These are phyloP conservation scores for Scolanthus callimorphus DNA, from an alignment of 92 coral and sea anemone genomes.

Conservation along the genomic window DNA sequence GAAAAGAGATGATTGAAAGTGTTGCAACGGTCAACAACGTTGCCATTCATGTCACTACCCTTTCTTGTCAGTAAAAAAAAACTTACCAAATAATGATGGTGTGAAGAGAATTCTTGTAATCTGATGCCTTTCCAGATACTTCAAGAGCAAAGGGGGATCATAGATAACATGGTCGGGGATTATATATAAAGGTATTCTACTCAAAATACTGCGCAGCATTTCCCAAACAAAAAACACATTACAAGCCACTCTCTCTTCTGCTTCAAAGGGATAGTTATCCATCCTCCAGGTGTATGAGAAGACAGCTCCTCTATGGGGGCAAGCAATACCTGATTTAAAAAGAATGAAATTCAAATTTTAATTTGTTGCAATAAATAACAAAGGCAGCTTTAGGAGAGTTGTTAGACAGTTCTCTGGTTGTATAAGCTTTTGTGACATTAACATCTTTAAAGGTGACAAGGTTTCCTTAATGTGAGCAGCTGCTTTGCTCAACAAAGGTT, in stretches of 20 bases:
- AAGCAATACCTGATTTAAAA: constrained; percentile 63
- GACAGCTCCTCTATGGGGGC: constrained; percentile 87
- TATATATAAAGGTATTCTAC: constrained; percentile 61
- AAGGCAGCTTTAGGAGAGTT: neutral
- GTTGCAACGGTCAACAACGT: too few species aligned
- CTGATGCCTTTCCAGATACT: constrained; percentile 54
- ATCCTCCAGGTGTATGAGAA: constrained; percentile 75
- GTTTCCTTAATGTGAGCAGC: too few species aligned
- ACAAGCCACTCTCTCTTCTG: constrained; percentile 77
- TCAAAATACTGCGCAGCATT: constrained; percentile 59
- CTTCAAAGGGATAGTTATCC: constrained; percentile 60
- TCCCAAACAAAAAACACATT: constrained; percentile 88
- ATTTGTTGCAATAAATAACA: too few species aligned
- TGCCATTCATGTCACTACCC: too few species aligned
- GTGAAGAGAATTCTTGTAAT: constrained; percentile 78
- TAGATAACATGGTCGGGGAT: constrained; percentile 80
- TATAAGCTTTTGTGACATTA: neutral
- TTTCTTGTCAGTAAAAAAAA: too few species aligned
- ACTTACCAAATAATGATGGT: constrained; percentile 78
- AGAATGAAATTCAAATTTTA: neutral
- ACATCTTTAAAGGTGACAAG: too few species aligned
- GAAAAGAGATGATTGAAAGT: too few species aligned
- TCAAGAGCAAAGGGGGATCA: constrained; percentile 71
- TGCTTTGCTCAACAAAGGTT: too few species aligned
- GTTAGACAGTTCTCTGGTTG: neutral